Evolutionary conservation across 2,888 invertebrate species (phyloP), one percentile per base, ranked within the genome.

Genomic region (Tipula unca): DNA sequence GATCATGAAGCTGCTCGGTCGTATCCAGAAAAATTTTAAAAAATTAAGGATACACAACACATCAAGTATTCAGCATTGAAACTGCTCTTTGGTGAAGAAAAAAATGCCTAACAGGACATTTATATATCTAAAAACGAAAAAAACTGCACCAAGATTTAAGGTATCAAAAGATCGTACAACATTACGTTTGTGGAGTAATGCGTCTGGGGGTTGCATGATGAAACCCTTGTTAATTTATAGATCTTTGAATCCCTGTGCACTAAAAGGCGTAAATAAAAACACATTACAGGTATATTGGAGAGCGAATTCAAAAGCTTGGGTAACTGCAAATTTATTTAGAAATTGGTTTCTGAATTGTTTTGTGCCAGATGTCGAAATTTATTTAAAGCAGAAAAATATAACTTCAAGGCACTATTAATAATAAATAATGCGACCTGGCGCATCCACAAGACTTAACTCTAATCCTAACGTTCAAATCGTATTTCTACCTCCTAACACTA

Each of bases 21-120:
- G n/a, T n/a, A n/a, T n/a, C n/a, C n/a, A n/a, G n/a, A n/a, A n/a
- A 85, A 82, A 86, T 85, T 86, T 86, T 82, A 48, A 86, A 84
- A 85, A 17, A 86, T 54, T 3, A 54, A 14, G 54, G 54, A 54
- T 54, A 54, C 54, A n/a, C 54, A 54, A 54, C 54, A 54, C 54
- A 54, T 54, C 54, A 54, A 54, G 86, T 88, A n/a, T 88, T 87
- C 88, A 4, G 87, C n/a, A n/a, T 87, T 36, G 85, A 54, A 54
- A 54, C 54, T 54, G 54, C n/a, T 3, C 54, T 88, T 8, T 88
- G 87, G 86, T 88, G 87, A n/a, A n/a, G 35, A 35, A 35, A 35
- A 35, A 35, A 35, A 35, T 35, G 86, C 87, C 35, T 6, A 35
- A 3, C 6, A 35, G 35, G 35, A 35, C 35, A 35, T 35, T 35